These are phyloP conservation scores for Episyrphus balteatus DNA, from an alignment of 1,140 invertebrate species.

Conservation along the genomic window DNA sequence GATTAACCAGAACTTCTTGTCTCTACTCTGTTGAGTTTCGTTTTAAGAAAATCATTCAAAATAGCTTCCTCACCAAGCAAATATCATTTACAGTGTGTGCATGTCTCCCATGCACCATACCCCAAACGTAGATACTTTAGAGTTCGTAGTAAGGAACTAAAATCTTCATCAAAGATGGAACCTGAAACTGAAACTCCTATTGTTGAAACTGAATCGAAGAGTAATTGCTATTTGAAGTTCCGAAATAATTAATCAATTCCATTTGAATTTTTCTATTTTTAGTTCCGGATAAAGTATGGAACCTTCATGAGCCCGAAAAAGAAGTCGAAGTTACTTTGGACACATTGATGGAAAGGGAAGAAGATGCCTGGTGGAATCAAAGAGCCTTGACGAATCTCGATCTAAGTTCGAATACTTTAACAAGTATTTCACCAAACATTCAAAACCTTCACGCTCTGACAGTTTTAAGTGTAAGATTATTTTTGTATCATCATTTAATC, in stretches of 20 bases:
- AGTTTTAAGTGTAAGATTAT: conserved; percentile 53
- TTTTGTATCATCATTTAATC: neutral
- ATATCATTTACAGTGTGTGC: conserved; percentile 32
- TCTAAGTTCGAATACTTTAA: conserved; percentile 66
- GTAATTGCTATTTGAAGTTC: neutral
- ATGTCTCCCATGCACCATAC: too few species aligned
- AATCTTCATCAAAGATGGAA: too few species aligned
- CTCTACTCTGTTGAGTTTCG: neutral
- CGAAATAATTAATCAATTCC: neutral
- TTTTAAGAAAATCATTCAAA: conserved; percentile 16
- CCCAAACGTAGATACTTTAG: too few species aligned
- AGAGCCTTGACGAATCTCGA: conserved; percentile 66
- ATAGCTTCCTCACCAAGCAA: conserved; percentile 29
- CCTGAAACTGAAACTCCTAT: too few species aligned
- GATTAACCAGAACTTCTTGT: too few species aligned
- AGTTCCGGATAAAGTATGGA: conserved; percentile 76
- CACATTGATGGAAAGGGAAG: conserved; percentile 41
- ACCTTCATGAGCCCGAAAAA: conserved; percentile 60
- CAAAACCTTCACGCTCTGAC: conserved; percentile 56
- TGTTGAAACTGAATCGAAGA: too few species aligned
- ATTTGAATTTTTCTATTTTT: conserved; percentile 14
- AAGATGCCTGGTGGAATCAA: conserved; percentile 75
- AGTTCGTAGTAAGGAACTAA: too few species aligned
- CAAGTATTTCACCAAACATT: conserved; percentile 54
- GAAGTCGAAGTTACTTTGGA: conserved; percentile 57